A percentile compares a stretch with the other conserved stretches of the same genome.
phyloP scores from a whole-genome alignment of 1,140 invertebrate species.

The Camponotus floridanus region DNA sequence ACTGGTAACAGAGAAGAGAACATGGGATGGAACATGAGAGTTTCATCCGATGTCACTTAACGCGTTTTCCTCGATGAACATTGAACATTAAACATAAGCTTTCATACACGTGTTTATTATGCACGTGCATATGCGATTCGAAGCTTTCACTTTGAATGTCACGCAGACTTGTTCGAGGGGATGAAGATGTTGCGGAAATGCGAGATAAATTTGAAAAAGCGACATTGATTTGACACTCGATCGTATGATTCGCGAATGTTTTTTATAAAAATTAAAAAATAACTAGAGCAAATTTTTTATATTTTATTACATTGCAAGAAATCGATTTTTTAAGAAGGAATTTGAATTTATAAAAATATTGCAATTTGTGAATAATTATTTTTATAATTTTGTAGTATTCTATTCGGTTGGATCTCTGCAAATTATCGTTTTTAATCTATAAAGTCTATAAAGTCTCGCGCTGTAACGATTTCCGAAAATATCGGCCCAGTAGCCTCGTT shows the following conservation, averaged over 20 bases:
- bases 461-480: constrained; percentile 34
- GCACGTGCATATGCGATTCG: background rate
- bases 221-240: too few species aligned
- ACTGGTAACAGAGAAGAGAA: too few species aligned
- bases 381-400: constrained; percentile 9
- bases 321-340: too few species aligned
- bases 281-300: too few species aligned
- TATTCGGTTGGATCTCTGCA: constrained; percentile 15
- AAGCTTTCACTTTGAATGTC: background rate
- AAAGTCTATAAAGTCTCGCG: background rate
- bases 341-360: background rate
- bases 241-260: too few species aligned
- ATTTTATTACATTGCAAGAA: too few species aligned
- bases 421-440: constrained; percentile 20
- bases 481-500: constrained; percentile 42
- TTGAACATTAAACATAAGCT: background rate
- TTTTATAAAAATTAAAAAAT: too few species aligned
- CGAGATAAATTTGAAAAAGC: too few species aligned
- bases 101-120: background rate
- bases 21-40: background rate
- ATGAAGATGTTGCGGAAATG: background rate
- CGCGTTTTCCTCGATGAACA: background rate
- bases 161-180: background rate
- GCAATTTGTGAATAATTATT: background rate
- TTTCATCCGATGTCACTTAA: constrained; percentile 5